These are phyloP conservation scores for Tenthredo livida DNA, from an alignment of 2,888 invertebrate species.

Conservation along the genomic window DNA sequence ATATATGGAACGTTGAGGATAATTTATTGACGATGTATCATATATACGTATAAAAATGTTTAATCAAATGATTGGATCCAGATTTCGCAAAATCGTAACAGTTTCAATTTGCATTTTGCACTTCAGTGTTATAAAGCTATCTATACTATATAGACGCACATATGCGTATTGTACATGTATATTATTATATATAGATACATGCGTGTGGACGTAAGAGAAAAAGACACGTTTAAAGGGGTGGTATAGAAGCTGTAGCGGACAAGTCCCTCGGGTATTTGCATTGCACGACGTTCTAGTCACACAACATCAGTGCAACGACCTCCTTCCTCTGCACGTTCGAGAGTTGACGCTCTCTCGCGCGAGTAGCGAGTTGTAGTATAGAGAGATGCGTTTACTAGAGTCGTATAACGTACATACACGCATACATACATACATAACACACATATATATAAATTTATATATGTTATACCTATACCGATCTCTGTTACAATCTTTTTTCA, in stretches of 20 bases:
- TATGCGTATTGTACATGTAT: too few species aligned
- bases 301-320: conserved; percentile 52
- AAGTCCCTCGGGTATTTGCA: conserved; percentile 50
- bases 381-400: conserved; percentile 23
- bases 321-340: conserved; percentile 44
- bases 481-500: background rate
- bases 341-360: conserved; percentile 30
- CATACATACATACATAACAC: background rate
- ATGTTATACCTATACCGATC: background rate
- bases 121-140: background rate
- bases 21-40: too few species aligned
- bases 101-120: too few species aligned
- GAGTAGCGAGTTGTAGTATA: background rate
- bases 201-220: background rate
- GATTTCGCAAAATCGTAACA: too few species aligned
- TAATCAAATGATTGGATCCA: too few species aligned
- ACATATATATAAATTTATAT: background rate
- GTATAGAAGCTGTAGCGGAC: conserved; percentile 40
- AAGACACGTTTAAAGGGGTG: conserved; percentile 43
- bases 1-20: too few species aligned
- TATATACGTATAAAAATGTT: too few species aligned
- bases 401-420: background rate
- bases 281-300: conserved; percentile 53
- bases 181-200: conserved; percentile 8
- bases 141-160: background rate